These are phyloP conservation scores for Nothura maculosa DNA, from an alignment of 2,797 vertebrate genomes.

Conservation along the genomic window DNA sequence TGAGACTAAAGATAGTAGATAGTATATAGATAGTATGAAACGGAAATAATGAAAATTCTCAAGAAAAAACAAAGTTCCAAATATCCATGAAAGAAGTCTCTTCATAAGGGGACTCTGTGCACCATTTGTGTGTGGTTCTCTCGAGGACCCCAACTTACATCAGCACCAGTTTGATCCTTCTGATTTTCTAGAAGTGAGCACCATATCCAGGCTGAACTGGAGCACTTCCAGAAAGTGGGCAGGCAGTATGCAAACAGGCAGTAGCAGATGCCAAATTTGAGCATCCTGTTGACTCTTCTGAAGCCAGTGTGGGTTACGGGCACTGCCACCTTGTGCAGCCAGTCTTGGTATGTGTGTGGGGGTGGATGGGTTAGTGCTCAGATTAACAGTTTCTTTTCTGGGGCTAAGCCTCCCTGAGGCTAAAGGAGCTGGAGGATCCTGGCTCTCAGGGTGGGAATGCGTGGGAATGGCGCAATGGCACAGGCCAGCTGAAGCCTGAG, in stretches of 20 bases:
- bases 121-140: not conserved
- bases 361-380: fast-evolving
- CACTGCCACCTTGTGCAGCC: not conserved
- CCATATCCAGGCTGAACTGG: not conserved
- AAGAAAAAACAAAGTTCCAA: not conserved
- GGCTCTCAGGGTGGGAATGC: too few relatives aligned
- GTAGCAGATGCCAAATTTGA: too few relatives aligned
- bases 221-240: fast-evolving
- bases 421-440: not conserved
- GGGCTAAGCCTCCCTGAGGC: not conserved
- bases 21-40: too few relatives aligned
- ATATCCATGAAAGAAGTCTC: not conserved
- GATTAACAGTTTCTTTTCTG: not conserved
- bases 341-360: fast-evolving
- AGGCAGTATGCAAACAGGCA: fast-evolving
- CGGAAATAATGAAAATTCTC: too few relatives aligned
- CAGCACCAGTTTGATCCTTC: not conserved
- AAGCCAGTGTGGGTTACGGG: not conserved
- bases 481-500: too few relatives aligned
- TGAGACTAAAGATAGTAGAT: not conserved
- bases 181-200: not conserved
- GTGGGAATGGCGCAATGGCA: too few relatives aligned
- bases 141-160: not conserved
- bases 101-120: fast-evolving
- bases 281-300: not conserved